phyloP scores from a whole-genome alignment of 2,797 vertebrate species.

The Botia almorhae region DNA sequence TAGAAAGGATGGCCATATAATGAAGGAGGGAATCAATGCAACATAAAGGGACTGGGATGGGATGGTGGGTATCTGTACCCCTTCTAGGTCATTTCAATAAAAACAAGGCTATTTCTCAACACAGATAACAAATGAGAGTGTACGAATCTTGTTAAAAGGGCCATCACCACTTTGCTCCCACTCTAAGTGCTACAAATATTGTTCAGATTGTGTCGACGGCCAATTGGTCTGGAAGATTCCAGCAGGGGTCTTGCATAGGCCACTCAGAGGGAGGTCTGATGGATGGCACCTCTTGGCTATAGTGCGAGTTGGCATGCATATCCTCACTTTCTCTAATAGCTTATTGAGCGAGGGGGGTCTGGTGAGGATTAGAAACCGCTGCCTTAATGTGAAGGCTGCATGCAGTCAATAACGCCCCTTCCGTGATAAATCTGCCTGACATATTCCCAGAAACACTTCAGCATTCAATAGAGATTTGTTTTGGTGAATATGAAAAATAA shows the following conservation, averaged over 20 bases:
- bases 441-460: conserved; percentile 75
- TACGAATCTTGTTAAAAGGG: conserved; percentile 27
- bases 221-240: conserved; percentile 12
- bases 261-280: conserved; percentile 62
- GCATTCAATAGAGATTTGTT: conserved; percentile 75
- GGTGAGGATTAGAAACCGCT: conserved; percentile 75
- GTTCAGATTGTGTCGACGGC: conserved; percentile 29
- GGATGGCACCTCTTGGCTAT: conserved; percentile 71
- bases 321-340: conserved; percentile 78
- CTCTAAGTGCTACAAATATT: conserved; percentile 28
- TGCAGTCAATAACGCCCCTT: conserved; percentile 65
- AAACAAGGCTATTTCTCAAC: conserved; percentile 13
- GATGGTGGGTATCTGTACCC: not conserved
- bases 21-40: conserved; percentile 53
- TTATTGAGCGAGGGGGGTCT: conserved; percentile 77
- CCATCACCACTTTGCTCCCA: conserved; percentile 14
- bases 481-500: conserved; percentile 66
- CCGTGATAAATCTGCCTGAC: conserved; percentile 72
- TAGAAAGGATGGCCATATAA: conserved; percentile 35
- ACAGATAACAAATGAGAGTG: conserved; percentile 8
- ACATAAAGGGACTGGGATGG: not conserved
- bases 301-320: conserved; percentile 76
- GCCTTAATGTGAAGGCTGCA: conserved; percentile 72
- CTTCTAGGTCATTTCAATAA: conserved; percentile 13
- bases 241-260: conserved; percentile 8